These are phyloP conservation scores for Tragopan temminckii DNA, from an alignment of 2,797 vertebrate species.

Conservation along the genomic window DNA sequence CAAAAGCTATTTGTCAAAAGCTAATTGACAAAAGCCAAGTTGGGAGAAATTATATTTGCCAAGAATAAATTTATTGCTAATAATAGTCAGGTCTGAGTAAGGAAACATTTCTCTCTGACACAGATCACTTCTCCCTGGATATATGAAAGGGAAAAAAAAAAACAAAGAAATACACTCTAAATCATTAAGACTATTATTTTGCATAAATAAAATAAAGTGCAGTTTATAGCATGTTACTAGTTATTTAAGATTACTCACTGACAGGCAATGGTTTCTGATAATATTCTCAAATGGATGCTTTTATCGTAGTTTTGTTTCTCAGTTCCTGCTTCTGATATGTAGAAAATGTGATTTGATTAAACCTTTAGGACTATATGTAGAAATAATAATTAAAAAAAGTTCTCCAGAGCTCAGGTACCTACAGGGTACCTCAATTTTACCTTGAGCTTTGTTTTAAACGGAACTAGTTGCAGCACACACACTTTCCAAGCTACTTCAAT, in stretches of 20 bases:
- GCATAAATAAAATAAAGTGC: not conserved
- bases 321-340: not conserved
- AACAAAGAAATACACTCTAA: not conserved
- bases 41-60: not conserved
- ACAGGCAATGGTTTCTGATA: not conserved
- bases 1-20: conserved; percentile 8
- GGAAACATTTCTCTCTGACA: not conserved
- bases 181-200: not conserved
- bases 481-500: not conserved
- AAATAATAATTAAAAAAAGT: not conserved
- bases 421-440: not conserved
- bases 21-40: conserved; percentile 37
- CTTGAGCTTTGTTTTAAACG: not conserved
- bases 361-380: not conserved
- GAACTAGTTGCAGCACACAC: not conserved
- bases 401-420: not conserved
- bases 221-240: not conserved
- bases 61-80: not conserved
- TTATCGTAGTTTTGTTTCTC: not conserved
- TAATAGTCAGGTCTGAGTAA: not conserved
- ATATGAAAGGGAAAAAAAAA: not conserved
- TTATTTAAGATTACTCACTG: not conserved
- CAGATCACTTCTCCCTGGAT: not conserved
- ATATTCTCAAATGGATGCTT: not conserved
- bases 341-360: not conserved